These are phyloP conservation scores for Automeris io DNA, from an alignment of 2,888 invertebrate species.

Conservation along the genomic window DNA sequence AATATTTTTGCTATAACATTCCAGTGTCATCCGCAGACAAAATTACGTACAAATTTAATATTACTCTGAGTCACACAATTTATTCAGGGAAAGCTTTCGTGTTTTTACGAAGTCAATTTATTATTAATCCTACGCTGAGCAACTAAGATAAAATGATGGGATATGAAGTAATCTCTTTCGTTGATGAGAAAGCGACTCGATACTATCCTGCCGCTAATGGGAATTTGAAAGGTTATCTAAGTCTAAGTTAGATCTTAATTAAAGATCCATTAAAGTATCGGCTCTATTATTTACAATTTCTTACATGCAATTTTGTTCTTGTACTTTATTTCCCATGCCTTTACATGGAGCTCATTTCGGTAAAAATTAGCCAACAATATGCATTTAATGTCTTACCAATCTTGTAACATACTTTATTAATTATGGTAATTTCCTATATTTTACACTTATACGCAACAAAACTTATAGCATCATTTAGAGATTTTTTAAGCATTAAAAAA, in stretches of 20 bases:
- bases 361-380: too few relatives aligned
- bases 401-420: too few relatives aligned
- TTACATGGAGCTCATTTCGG: too few relatives aligned
- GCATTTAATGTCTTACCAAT: too few relatives aligned
- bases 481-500: too few relatives aligned
- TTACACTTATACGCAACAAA: too few relatives aligned
- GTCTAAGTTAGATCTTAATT: not conserved
- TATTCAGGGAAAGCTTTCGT: not conserved
- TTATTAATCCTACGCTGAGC: slow-evolving; percentile 3
- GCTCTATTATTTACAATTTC: too few relatives aligned
- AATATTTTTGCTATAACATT: slow-evolving; percentile 5
- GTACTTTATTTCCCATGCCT: too few relatives aligned
- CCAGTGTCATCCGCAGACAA: not conserved
- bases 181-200: not conserved
- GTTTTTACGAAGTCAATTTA: slow-evolving; percentile 1
- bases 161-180: not conserved
- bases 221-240: slow-evolving; percentile 2
- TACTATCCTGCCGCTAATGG: not conserved
- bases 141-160: not conserved
- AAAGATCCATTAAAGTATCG: not conserved
- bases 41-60: not conserved
- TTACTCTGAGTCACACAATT: not conserved
- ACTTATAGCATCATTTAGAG: too few relatives aligned
- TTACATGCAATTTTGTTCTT: too few relatives aligned
- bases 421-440: too few relatives aligned